Percentiles rank a stretch among this genome's conserved stretches.
Conservation (phyloP, 2,113 vertebrate genomes). For the Ia io region DNA sequence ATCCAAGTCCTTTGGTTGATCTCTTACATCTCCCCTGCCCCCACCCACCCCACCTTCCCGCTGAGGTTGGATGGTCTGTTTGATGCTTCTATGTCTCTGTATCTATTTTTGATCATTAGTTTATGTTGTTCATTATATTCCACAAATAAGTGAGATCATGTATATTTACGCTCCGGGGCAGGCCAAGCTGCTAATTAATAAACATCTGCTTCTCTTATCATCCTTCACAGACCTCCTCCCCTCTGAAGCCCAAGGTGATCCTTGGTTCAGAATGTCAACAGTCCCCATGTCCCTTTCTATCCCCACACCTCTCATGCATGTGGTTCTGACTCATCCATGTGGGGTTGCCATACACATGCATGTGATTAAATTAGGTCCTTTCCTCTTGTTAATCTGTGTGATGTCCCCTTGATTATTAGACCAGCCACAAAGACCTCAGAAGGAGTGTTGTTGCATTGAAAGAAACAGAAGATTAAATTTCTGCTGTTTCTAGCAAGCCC, state of each 20-base stretch:
- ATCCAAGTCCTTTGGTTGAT: too few relatives aligned
- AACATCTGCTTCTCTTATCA: neutral
- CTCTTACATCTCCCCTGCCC: too few relatives aligned
- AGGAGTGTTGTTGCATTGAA: neutral
- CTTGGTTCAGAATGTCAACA: neutral
- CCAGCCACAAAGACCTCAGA: neutral
- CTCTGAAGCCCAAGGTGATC: neutral
- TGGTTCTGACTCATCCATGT: neutral
- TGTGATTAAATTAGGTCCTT: neutral
- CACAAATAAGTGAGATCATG: too few relatives aligned
- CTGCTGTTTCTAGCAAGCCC: neutral
- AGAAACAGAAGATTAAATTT: neutral
- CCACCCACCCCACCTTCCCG: accelerated
- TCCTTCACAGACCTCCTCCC: neutral
- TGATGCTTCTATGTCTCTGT: too few relatives aligned
- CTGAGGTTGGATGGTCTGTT: too few relatives aligned
- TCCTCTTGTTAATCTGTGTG: neutral
- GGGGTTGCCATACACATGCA: neutral
- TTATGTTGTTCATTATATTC: too few relatives aligned
- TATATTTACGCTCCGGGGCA: neutral
- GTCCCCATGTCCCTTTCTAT: neutral
- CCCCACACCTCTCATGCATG: neutral
- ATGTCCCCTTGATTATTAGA: neutral
- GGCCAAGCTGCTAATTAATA: neutral
- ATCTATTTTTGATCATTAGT: too few relatives aligned